Base-by-base conservation (phyloP, 2,113 vertebrate species). In the Cisticola juncidis region DNA sequence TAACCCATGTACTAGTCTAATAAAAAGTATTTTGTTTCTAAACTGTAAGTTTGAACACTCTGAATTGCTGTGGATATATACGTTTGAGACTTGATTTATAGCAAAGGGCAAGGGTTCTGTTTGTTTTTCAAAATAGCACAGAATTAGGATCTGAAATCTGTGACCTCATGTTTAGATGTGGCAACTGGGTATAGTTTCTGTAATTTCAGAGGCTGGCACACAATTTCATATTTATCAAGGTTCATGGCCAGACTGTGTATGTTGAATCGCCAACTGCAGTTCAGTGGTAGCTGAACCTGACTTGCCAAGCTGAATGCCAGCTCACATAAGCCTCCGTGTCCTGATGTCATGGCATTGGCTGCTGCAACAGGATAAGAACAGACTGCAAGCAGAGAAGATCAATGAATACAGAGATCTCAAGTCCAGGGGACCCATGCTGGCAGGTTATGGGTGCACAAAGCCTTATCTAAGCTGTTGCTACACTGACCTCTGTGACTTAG, bases 21-120 rank as follows among this genome's bases (percentile, higher is more conserved):
- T 90, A 95, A 88, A 88, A 97, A 76, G 33, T 93, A 51, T 86
- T 95, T 95, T 96, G 44, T 93, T 90, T 90, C 90, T 60, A 88
- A 88, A 94, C 76, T 6, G 3, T 62, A 36, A 35, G 14, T 73
- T 53, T 86, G 58, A 69, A 61, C 1, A 5, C 14, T 76, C 64
- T 53, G 3, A 72, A 35, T 64, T 71, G 40, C 61, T 79, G 44
- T 68, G 56, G 50, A 35, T 86, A 60, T 51, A 47, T 64, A 13
- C 1, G 0, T 71, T 64, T 81, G 58, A 73, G 48, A 71, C 38
- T 48, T 44, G 33, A 8, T 80, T 90, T 77, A 61, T 28, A 53
- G 38, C 3, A 77, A 40, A 48, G 28, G 51, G 22, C 29, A 36
- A n/a, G 42, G 61, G 13, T 74, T 92, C 26, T 54, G 6, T 70